phyloP scores from a whole-genome alignment of 2,888 invertebrate genomes.

The Rosalia funebris region DNA sequence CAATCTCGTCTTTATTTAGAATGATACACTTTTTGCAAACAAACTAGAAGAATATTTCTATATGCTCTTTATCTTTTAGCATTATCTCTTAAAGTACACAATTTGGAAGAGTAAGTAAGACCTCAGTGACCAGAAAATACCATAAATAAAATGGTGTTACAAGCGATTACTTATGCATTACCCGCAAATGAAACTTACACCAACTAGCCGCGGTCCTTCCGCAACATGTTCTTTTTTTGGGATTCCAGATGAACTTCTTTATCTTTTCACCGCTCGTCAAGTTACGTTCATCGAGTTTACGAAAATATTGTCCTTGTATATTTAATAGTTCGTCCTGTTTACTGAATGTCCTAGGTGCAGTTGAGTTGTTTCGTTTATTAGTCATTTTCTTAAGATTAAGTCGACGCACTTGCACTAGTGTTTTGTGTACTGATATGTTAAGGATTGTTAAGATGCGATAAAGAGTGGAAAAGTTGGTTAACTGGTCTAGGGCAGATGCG shows the following conservation, averaged over 20 bases:
- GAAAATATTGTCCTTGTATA: slow-evolving; percentile 69
- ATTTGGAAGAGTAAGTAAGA: too few species aligned
- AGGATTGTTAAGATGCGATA: slow-evolving; percentile 29
- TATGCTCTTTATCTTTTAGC: too few species aligned
- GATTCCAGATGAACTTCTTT: slow-evolving; percentile 79
- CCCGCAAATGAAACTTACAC: slow-evolving; percentile 80
- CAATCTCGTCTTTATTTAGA: too few species aligned
- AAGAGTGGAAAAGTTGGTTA: slow-evolving; percentile 34
- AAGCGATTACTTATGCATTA: too few species aligned
- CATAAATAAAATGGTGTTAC: too few species aligned
- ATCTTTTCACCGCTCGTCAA: slow-evolving; percentile 69
- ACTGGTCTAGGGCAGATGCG: slow-evolving; percentile 48
- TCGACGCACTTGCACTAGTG: slow-evolving; percentile 4
- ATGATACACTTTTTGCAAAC: too few species aligned
- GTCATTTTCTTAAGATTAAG: slow-evolving; percentile 31
- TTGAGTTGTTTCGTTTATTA: slow-evolving; percentile 41
- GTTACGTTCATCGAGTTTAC: slow-evolving; percentile 68
- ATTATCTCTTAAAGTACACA: too few species aligned
- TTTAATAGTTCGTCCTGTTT: slow-evolving; percentile 61
- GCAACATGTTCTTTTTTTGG: slow-evolving; percentile 76
- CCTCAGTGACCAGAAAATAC: too few species aligned
- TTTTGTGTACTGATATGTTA: slow-evolving; percentile 21
- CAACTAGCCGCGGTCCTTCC: slow-evolving; percentile 84
- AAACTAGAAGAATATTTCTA: too few species aligned
- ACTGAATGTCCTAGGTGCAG: slow-evolving; percentile 51